Percentiles rank a stretch among this genome's conserved stretches.
phyloP scores from a whole-genome alignment of 2,113 vertebrate species.

The Butorides virescens region DNA sequence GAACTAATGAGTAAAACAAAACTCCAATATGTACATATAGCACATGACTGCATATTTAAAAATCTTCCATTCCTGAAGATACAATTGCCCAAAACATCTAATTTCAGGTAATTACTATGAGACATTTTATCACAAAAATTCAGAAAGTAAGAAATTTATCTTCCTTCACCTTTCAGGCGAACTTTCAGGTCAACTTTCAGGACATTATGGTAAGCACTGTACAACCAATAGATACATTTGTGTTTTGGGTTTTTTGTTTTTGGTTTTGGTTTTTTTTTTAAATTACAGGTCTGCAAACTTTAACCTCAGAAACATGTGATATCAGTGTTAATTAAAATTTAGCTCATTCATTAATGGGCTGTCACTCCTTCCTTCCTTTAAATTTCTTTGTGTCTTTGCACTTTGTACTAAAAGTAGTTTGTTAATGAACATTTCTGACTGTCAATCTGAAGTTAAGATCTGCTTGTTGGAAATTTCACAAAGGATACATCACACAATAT shows the following conservation, averaged over 20 bases:
- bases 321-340: background rate
- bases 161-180: background rate
- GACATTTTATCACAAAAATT: background rate
- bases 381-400: background rate
- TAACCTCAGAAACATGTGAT: background rate
- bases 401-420: background rate
- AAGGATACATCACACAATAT: background rate
- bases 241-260: background rate
- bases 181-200: background rate
- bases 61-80: background rate
- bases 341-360: background rate
- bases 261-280: no score
- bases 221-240: background rate
- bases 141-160: background rate
- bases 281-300: background rate
- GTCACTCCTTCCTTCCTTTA: background rate
- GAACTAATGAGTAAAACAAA: background rate
- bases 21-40: background rate
- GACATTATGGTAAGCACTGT: background rate
- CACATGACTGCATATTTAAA: background rate
- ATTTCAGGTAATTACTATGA: background rate
- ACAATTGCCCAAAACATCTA: background rate
- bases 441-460: background rate
- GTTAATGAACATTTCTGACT: background rate
- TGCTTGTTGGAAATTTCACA: background rate